These are phyloP conservation scores for Cephalotes varians DNA, from an alignment of 2,888 invertebrate species.

Conservation along the genomic window DNA sequence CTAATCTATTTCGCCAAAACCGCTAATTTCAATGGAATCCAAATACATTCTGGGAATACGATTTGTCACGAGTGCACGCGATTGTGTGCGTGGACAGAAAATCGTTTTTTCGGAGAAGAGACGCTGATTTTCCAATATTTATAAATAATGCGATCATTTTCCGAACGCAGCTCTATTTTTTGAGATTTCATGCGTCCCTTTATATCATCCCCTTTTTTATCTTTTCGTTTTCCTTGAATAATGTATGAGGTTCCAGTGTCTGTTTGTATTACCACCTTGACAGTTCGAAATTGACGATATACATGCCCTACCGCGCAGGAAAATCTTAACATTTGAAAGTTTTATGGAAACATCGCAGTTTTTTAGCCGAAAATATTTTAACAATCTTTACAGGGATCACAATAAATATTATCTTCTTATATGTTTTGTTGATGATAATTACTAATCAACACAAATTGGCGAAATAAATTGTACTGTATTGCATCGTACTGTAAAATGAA, in stretches of 20 bases:
- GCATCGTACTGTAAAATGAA: neutral
- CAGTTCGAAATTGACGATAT: constrained; percentile 46
- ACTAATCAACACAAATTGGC: neutral
- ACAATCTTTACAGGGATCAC: neutral
- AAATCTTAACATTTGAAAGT: constrained; percentile 8
- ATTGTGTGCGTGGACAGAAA: neutral
- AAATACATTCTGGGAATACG: neutral
- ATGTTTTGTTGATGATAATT: neutral
- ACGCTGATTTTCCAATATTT: neutral
- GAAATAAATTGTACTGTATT: neutral
- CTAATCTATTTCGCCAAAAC: constrained; percentile 11
- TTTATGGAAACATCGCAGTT: neutral
- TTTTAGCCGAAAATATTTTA: neutral
- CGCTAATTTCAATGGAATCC: constrained; percentile 31
- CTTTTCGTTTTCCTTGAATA: constrained; percentile 54
- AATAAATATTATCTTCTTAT: neutral
- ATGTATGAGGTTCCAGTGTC: constrained; percentile 53
- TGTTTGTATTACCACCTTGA: constrained; percentile 24
- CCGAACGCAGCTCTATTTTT: neutral
- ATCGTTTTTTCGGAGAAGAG: neutral
- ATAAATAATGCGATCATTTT: neutral
- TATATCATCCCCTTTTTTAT: neutral
- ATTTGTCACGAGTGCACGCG: neutral
- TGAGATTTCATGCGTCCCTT: constrained; percentile 7
- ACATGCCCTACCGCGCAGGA: neutral